Base-by-base conservation (phyloP, 2,797 vertebrate genomes). In the Falco novaeseelandiae region DNA sequence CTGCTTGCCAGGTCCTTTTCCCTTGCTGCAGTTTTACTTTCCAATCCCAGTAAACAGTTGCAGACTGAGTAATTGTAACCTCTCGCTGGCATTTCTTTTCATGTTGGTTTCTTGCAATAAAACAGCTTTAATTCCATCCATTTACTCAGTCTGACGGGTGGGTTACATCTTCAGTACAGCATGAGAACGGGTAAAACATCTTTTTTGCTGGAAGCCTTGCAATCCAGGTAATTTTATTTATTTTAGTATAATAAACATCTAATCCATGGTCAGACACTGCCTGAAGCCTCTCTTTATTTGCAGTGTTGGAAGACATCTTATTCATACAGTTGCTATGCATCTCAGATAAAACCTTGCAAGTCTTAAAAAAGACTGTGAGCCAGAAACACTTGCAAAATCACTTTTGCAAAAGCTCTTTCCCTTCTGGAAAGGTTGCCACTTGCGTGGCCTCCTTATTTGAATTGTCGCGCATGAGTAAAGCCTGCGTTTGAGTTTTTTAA, bases 171-270 rank as follows among this genome's bases (percentile, higher is more conserved):
- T 78, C 52, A 82, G 21, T 51, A 71, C 72, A 69, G 18, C 27
- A n/a, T 2, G 14, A 92, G 74, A 87, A 79, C 4, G 12, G 10
- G 20, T 92, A 87, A 90, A 94, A 81, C 32, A 51, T 74, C n/a
- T 42, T 93, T 90, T 90, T 94, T 92, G 59, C 94, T 94, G 80
- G 52, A 89, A 89, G 90, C 55, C 20, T 88, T 95, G 63, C 63
- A 77, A 66, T 82, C 55, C 63, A 90, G 74, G 52, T 94, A 90
- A 93, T 95, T 93, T 82, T 79, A 86, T 94, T 96, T 95, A 72
- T 91, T 94, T 95, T 66, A 72, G 62, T 84, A 76, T 84, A 94
- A 88, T 87, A 89, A 89, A 77, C 48, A 76, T 67, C 71, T 87
- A 84, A 90, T 89, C 73, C 44, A 5, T 70, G 83, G 69, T 82